A percentile compares a stretch with the other conserved stretches of the same genome.
phyloP scores from a whole-genome alignment of 2,797 vertebrate species.

The Crocidura indochinensis region DNA sequence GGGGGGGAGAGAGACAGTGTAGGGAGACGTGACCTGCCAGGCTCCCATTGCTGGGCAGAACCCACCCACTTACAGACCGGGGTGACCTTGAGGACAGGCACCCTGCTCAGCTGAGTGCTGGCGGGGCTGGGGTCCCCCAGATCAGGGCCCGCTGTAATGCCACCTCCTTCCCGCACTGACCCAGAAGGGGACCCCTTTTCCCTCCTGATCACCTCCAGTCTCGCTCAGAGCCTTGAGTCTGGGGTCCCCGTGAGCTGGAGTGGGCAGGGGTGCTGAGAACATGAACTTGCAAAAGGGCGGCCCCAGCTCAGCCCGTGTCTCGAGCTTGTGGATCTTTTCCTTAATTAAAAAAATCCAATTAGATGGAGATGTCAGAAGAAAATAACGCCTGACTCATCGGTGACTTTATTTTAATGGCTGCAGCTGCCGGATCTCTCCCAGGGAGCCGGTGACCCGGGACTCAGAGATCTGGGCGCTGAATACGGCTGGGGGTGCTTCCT shows the following conservation, averaged over 20 bases:
- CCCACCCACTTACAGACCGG: no score
- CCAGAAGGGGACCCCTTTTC: background rate
- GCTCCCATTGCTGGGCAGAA: no score
- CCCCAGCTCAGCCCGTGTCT: constrained; percentile 16
- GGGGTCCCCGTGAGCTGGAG: background rate
- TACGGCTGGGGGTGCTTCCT: background rate
- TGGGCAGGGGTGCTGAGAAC: rapidly evolving
- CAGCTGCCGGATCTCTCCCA: constrained; percentile 62
- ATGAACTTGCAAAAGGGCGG: background rate
- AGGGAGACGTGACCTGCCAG: constrained; percentile 2
- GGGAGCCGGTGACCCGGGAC: no score
- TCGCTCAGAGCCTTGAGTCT: background rate
- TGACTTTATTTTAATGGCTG: constrained; percentile 80
- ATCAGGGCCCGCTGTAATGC: no score
- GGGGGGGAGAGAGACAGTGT: background rate
- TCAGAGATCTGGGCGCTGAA: background rate
- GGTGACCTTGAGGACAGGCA: no score
- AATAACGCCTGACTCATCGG: constrained; percentile 81
- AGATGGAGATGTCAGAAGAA: constrained; percentile 87
- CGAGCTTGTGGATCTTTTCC: constrained; percentile 79
- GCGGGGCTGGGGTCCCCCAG: no score
- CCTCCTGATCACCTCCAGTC: background rate
- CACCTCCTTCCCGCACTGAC: background rate
- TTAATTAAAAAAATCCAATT: constrained; percentile 87
- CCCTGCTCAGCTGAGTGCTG: no score